These are phyloP conservation scores for Atta texana DNA, from an alignment of 1,140 invertebrate genomes.

Conservation along the genomic window DNA sequence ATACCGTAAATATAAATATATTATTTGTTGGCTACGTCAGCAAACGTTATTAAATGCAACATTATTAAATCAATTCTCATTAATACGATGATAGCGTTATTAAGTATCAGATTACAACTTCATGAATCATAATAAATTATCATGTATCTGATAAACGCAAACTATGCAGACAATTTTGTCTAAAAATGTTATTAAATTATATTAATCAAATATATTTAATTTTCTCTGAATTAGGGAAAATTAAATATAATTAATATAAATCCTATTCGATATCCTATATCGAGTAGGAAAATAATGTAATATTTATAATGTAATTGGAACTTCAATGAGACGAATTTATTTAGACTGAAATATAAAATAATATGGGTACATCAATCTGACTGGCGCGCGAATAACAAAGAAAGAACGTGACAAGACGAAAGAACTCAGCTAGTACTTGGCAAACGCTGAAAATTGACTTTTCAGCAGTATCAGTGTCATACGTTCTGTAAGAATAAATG, in stretches of 20 bases:
- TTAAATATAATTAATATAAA: neutral
- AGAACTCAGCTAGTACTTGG: slow-evolving; percentile 38
- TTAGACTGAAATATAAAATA: slow-evolving; percentile 34
- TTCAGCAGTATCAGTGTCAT: slow-evolving; percentile 52
- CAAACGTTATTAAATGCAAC: slow-evolving; percentile 28
- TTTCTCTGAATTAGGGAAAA: neutral
- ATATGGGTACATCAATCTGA: slow-evolving; percentile 25
- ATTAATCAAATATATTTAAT: slow-evolving; percentile 10
- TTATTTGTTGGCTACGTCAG: slow-evolving; percentile 27
- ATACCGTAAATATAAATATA: slow-evolving; percentile 43
- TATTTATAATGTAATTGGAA: slow-evolving; percentile 18
- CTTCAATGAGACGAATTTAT: neutral
- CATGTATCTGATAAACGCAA: neutral
- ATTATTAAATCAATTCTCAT: slow-evolving; percentile 30
- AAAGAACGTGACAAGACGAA: slow-evolving; percentile 25
- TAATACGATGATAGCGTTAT: slow-evolving; percentile 33
- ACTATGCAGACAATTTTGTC: neutral
- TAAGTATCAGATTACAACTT: slow-evolving; percentile 35
- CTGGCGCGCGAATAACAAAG: neutral
- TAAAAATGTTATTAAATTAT: neutral
- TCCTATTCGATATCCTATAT: neutral
- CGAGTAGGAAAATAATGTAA: neutral
- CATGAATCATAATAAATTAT: neutral
- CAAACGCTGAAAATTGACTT: slow-evolving; percentile 55
- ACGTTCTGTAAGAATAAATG: slow-evolving; percentile 55